A percentile compares a stretch with the other conserved stretches of the same genome.
These are phyloP conservation scores for Lytechinus pictus DNA, from an alignment of 35 echinoderm and acorn worm genomes.

Conservation along the genomic window DNA sequence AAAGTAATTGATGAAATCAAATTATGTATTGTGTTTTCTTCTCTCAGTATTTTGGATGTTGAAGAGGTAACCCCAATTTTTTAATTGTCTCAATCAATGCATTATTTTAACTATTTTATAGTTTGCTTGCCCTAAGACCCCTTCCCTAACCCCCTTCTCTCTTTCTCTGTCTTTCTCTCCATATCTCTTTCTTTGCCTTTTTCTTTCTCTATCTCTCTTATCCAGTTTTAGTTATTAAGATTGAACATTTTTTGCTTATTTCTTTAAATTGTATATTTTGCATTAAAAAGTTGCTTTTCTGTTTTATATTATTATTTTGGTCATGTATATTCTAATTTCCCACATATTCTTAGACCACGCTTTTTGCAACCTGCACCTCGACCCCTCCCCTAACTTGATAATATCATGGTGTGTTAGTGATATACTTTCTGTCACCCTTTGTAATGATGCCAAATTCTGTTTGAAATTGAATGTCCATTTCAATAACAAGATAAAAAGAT, in stretches of 20 bases:
- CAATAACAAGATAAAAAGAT: not conserved
- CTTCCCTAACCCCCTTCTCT: not conserved
- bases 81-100: not conserved
- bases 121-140: not conserved
- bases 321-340: not conserved
- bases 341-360: not conserved
- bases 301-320: not conserved
- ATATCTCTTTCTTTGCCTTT: too few species aligned
- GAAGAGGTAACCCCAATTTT: not conserved
- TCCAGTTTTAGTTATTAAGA: not conserved
- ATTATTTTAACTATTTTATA: not conserved
- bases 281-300: not conserved
- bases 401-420: not conserved
- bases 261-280: constrained; percentile 9
- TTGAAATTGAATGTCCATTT: not conserved
- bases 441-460: not conserved
- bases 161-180: too few species aligned
- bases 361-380: not conserved
- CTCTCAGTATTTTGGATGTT: not conserved
- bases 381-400: not conserved
- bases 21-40: not conserved
- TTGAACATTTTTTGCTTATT: not conserved
- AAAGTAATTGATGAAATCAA: constrained; percentile 28
- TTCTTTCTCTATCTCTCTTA: not conserved
- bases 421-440: not conserved